Base-by-base conservation (phyloP, 2,113 vertebrate species). In the Caranx melampygus region DNA sequence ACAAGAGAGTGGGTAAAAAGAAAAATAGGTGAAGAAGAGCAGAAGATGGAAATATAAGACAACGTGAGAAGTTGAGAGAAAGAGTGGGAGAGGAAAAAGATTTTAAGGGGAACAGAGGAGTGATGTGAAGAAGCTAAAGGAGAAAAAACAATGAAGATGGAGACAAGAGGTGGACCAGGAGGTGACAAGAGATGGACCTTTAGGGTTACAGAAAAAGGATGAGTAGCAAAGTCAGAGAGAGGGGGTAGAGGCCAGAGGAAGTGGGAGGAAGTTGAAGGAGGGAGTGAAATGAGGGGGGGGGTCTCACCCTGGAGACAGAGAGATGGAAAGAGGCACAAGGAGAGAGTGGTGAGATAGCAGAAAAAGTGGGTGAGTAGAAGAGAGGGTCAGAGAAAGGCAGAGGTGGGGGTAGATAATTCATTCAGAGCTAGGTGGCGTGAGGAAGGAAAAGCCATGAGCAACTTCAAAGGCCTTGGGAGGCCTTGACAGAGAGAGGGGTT, bases 401-500 rank as follows among this genome's bases (percentile, higher is more conserved):
- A 77, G 79, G 86, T 78, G 75, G 76, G 66, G 45, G 82, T 70
- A 72, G 85, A 88, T 89, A 84, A 85, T 79, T 88, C 79, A 87
- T 68, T 82, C 31, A 13, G 61, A 67, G 72, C 75, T 42, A 66
- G 67, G 63, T 89, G 87, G 91, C 44, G 81, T 89, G 82, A 90
- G 81, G 82, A 89, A 88, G 92, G 88, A 90, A 91, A 90, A 88
- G 78, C 80, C 84, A 81, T 73, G 83, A 87, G 86, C 59, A 57
- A 93, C 93, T 92, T 94, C 93, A 94, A 94, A 93, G 91, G 84
- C 82, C 66, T 33, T 0, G 66, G 8, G 88, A 89, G 89, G 84
- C 85, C 90, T 87, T 73, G 88, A 87, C 79, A 81, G 83, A 87
- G 83, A 85, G 68, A 78, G 44, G 66, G 88, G 89, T 89, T 84